Base-by-base conservation (phyloP, 2,888 invertebrate genomes). In the Metacarcinus magister region DNA sequence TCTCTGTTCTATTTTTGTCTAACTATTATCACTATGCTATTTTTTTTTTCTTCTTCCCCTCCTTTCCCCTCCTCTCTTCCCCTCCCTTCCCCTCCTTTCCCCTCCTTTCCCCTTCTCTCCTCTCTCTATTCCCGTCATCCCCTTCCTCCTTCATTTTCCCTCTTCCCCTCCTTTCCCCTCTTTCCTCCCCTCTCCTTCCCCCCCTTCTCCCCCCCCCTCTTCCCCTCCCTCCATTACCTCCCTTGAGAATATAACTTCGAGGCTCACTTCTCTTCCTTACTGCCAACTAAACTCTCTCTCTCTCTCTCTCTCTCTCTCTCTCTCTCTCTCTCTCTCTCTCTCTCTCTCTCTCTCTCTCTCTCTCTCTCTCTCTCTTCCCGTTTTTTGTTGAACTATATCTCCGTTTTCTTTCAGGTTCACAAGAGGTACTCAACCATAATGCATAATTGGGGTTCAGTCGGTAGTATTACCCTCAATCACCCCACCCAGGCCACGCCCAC, bases 391-490 rank as follows among this genome's bases (percentile, higher is more conserved):
- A 7, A 4, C 54, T 54, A 1, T 16, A 54, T 16, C 54, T 54
- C 54, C 8, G 23, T 90, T 32, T 90, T 19, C 23, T 90, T 23
- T 39, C 39, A 90, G 19, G 16, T 43, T 0, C 43, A 43, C 90
- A 43, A 0, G 19, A 3, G 28, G 13, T 90, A 39, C 39, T 90
- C 44, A 39, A 28, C 95, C 44, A 92, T 67, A 54, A 95, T 95
- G 95, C 91, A 95, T 75, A 95, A 92, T 44, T 95, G 95, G 95
- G 95, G 92, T 0, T 95, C 95, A 23, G 54, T 43, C 16, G 95
- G 95, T 44, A 95, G 95, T 75, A 92, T 92, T 75, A 95, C 95
- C n/a, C 95, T 95, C 16, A 87, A 95, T 67, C 95, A 95, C n/a
- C 67, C 91, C 7, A n/a, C 67, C 28, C 91, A 95, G 43, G 67